A percentile compares a stretch with the other conserved stretches of the same genome.
These are phyloP conservation scores for Drosophila repleta DNA, from an alignment of 1,140 invertebrate genomes.

Conservation along the genomic window DNA sequence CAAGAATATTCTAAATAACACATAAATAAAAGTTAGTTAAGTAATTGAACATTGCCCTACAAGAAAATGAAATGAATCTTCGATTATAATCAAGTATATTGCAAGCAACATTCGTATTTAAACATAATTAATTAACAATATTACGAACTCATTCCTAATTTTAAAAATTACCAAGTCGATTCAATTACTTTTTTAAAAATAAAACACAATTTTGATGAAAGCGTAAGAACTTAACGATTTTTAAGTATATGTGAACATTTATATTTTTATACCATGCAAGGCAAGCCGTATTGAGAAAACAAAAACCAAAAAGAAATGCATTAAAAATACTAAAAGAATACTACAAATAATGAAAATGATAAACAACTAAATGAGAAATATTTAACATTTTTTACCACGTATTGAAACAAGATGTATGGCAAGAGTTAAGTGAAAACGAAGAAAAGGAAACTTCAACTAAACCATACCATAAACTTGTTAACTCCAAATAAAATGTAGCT, in stretches of 20 bases:
- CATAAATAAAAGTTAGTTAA: slow-evolving; percentile 23
- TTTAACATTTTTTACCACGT: slow-evolving; percentile 72
- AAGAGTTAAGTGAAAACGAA: slow-evolving; percentile 31
- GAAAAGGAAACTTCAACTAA: background rate
- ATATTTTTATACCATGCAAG: slow-evolving; percentile 82
- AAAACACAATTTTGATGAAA: slow-evolving; percentile 42
- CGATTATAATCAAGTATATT: slow-evolving; percentile 17
- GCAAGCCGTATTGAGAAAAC: slow-evolving; percentile 62
- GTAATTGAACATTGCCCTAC: slow-evolving; percentile 37
- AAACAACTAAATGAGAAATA: slow-evolving; percentile 38
- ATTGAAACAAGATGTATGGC: slow-evolving; percentile 36
- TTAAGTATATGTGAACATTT: slow-evolving; percentile 81
- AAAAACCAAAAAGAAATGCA: slow-evolving; percentile 41
- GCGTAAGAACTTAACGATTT: slow-evolving; percentile 64
- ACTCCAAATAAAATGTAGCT: slow-evolving; percentile 74
- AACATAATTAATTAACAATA: slow-evolving; percentile 28
- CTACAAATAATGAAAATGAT: slow-evolving; percentile 36
- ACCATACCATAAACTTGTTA: slow-evolving; percentile 28
- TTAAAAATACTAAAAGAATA: slow-evolving; percentile 38
- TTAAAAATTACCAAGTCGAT: slow-evolving; percentile 44
- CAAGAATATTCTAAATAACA: slow-evolving; percentile 18
- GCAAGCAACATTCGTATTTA: slow-evolving; percentile 18
- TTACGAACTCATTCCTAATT: slow-evolving; percentile 43
- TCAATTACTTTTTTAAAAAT: slow-evolving; percentile 46
- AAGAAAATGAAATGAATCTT: slow-evolving; percentile 11